A percentile compares a stretch with the other conserved stretches of the same genome.
Evolutionary conservation across 2,888 invertebrate genomes (phyloP).

Genomic region (Erebia aethiops): DNA sequence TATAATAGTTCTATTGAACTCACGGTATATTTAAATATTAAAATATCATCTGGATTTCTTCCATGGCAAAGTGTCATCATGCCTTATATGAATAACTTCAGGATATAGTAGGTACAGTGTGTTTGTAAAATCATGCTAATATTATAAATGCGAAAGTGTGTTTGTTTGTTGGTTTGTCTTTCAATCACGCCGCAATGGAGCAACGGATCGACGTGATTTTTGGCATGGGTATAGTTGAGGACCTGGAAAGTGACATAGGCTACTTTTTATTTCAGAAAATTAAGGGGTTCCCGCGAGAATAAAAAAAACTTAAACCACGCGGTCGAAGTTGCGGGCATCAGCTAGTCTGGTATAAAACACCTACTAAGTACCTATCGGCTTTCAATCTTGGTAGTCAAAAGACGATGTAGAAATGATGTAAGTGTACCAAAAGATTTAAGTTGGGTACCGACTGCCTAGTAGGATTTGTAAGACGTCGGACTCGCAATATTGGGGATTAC

Average conservation of each 20-base stretch:
- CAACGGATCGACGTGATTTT: no score
- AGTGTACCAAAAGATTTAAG: conserved; percentile 5
- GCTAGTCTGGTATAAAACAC: not conserved
- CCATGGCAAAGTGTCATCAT: not conserved
- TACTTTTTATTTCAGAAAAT: no score
- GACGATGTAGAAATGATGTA: not conserved
- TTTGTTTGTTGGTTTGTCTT: no score
- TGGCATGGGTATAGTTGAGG: no score
- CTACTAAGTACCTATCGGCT: not conserved
- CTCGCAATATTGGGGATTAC: conserved; percentile 13
- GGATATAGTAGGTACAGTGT: not conserved
- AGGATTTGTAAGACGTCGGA: conserved; percentile 9
- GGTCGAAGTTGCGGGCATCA: no score
- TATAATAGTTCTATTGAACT: not conserved
- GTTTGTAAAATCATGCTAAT: no score
- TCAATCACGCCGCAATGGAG: no score
- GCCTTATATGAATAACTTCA: not conserved
- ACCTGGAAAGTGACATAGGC: no score
- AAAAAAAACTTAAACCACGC: no score
- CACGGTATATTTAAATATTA: not conserved
- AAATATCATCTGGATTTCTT: not conserved
- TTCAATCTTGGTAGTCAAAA: not conserved
- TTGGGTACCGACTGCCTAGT: not conserved
- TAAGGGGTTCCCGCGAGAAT: no score
- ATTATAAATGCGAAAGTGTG: no score